Base-by-base conservation (phyloP, 2,888 invertebrate species). In the Chymomyza caudatula region DNA sequence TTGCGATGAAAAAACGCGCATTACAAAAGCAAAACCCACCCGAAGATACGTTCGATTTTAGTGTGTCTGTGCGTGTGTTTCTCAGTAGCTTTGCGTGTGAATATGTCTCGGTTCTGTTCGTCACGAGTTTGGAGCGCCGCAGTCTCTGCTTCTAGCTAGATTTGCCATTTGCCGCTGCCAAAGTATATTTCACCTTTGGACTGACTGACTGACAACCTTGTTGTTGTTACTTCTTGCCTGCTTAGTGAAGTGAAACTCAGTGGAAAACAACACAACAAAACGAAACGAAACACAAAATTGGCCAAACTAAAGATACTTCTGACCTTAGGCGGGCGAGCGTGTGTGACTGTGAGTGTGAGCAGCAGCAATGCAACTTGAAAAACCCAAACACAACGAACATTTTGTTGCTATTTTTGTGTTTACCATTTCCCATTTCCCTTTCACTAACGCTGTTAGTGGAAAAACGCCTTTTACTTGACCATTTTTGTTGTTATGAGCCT, bases 381-480 rank as follows among this genome's bases (percentile, higher is more conserved):
- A 37, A 37, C 11, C 29, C 29, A 29, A 29, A 29, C 8, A 29
- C 29, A 37, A 20, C 49, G 58, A 52, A 20, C n/a, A n/a, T 29
- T 49, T 61, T 49, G 25, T 65, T 60, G 49, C 49, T 11, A 37
- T 37, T 37, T 11, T 11, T 6, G 25, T 6, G 25, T 25, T 25
- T 25, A n/a, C n/a, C n/a, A n/a, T n/a, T 55, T 63, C 49, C 56
- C 61, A 56, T 63, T 80, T 78, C 71, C 84, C 80, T 81, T 81
- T 81, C 80, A 84, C 85, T 81, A 42, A 53, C 56, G 57, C 54
- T 65, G 57, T 52, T 22, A 55, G 60, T 53, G 77, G 77, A 65
- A 78, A 80, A 80, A 78, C 81, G 78, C 80, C 80, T 84, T 84
- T 81, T 80, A 84, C 84, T 81, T 78, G 62, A 44, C 43, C 54